Evolutionary conservation across 2,113 vertebrate genomes (phyloP).

Genomic region (Phyllopteryx taeniolatus): DNA sequence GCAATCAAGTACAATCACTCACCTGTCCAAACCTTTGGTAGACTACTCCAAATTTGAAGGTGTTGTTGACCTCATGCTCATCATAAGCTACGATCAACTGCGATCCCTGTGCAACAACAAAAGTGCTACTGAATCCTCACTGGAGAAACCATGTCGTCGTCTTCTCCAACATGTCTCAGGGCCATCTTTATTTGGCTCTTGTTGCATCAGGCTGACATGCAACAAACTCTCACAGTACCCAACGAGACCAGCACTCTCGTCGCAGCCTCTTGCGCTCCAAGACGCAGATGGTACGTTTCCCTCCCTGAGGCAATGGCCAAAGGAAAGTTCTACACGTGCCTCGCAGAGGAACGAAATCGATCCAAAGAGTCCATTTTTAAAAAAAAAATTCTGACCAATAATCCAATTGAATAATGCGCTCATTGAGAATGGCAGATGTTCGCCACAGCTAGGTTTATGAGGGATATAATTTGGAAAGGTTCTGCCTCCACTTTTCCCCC

Average conservation of each 20-base stretch:
- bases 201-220: conserved; percentile 44
- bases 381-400: not conserved
- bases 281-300: conserved; percentile 49
- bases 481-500: not conserved
- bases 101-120: conserved; percentile 77
- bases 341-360: conserved; percentile 26
- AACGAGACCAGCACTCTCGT: conserved; percentile 26
- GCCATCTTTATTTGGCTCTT: conserved; percentile 27
- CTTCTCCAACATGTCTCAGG: conserved; percentile 20
- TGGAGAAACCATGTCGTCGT: conserved; percentile 30
- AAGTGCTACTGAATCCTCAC: not conserved
- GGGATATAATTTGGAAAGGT: not conserved
- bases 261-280: conserved; percentile 31
- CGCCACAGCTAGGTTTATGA: not conserved
- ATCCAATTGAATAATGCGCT: conserved; percentile 14
- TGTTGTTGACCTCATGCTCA: conserved; percentile 96
- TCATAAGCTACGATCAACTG: conserved; percentile 93
- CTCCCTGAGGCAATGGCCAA: conserved; percentile 44
- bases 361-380: conserved; percentile 17
- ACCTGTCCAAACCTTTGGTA: conserved; percentile 96
- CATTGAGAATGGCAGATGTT: conserved; percentile 7
- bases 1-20: conserved; percentile 43
- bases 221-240: conserved; percentile 38
- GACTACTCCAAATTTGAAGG: conserved; percentile 94
- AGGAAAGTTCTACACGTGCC: conserved; percentile 23